A percentile compares a stretch with the other conserved stretches of the same genome.
These are phyloP conservation scores for Neolamprologus caudopunctatus DNA, from an alignment of 2,113 vertebrate genomes.

Conservation along the genomic window DNA sequence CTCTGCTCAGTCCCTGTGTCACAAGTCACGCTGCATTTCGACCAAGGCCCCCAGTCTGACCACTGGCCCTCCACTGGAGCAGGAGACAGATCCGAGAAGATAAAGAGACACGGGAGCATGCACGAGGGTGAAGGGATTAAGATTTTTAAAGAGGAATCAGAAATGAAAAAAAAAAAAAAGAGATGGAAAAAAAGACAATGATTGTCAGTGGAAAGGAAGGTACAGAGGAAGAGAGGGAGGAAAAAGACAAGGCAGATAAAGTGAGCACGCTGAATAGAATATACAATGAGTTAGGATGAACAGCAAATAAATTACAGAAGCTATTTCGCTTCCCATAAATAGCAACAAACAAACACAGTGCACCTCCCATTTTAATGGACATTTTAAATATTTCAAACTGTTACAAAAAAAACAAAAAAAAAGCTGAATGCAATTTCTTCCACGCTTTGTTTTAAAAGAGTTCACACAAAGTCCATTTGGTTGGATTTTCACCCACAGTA, in stretches of 20 bases:
- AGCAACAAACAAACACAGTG: slow-evolving; percentile 1
- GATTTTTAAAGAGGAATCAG: not conserved
- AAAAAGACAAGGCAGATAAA: not conserved
- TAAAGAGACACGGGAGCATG: not conserved
- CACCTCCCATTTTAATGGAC: not conserved
- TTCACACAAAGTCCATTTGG: slow-evolving; percentile 13
- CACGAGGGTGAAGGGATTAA: not conserved
- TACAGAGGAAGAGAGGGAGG: not conserved
- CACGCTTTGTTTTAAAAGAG: not conserved
- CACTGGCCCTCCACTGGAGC: slow-evolving; percentile 93
- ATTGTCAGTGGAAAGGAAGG: not conserved
- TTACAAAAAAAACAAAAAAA: not conserved
- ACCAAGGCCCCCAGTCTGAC: slow-evolving; percentile 94
- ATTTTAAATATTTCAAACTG: slow-evolving; percentile 23
- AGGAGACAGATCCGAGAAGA: slow-evolving; percentile 37
- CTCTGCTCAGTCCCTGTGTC: slow-evolving; percentile 87
- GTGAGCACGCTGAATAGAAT: not conserved
- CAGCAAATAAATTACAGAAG: not conserved
- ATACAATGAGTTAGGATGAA: not conserved
- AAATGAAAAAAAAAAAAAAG: not conserved
- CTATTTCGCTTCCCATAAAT: slow-evolving; percentile 1
- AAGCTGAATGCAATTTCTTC: slow-evolving; percentile 17
- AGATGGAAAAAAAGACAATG: not conserved
- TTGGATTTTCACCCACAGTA: not conserved
- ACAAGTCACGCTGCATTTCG: slow-evolving; percentile 86